Evolutionary conservation across 2,888 invertebrate genomes (phyloP).

Genomic region (Melanargia galathea): DNA sequence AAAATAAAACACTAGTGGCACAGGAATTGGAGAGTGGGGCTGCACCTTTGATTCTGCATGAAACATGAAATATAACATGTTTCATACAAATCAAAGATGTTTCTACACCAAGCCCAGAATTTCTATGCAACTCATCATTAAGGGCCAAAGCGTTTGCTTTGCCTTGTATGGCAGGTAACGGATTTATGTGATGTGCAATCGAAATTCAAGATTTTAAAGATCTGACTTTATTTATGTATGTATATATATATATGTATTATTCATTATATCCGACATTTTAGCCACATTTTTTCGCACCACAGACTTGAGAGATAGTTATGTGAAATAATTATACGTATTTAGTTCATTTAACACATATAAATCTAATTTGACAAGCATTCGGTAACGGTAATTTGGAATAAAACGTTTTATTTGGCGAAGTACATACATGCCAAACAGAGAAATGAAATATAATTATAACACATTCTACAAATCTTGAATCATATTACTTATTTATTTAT

Average conservation of each 20-base stretch:
- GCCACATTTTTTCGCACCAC: neutral
- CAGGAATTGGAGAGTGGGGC: too few relatives aligned
- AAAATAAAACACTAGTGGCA: neutral
- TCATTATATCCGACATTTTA: neutral
- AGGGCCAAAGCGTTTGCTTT: neutral
- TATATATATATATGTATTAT: neutral
- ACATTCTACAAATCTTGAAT: neutral
- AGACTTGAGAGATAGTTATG: slow-evolving; percentile 6
- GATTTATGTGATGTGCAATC: slow-evolving; percentile 61
- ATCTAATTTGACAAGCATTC: slow-evolving; percentile 1
- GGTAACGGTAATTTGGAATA: neutral
- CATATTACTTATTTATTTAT: neutral
- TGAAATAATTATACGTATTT: slow-evolving; percentile 13
- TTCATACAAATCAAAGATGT: too few relatives aligned
- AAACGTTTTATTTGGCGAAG: too few relatives aligned
- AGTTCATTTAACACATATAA: too few relatives aligned
- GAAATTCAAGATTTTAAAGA: slow-evolving; percentile 55
- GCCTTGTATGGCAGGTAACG: slow-evolving; percentile 28
- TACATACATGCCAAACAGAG: too few relatives aligned
- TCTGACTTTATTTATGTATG: slow-evolving; percentile 49
- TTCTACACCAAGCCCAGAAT: too few relatives aligned
- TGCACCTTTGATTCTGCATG: too few relatives aligned
- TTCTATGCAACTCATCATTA: neutral
- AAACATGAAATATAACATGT: too few relatives aligned
- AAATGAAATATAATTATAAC: neutral